Evolutionary conservation across 2,888 invertebrate genomes (phyloP), one percentile per base, ranked within the genome.

Genomic region (Stenurella melanura): DNA sequence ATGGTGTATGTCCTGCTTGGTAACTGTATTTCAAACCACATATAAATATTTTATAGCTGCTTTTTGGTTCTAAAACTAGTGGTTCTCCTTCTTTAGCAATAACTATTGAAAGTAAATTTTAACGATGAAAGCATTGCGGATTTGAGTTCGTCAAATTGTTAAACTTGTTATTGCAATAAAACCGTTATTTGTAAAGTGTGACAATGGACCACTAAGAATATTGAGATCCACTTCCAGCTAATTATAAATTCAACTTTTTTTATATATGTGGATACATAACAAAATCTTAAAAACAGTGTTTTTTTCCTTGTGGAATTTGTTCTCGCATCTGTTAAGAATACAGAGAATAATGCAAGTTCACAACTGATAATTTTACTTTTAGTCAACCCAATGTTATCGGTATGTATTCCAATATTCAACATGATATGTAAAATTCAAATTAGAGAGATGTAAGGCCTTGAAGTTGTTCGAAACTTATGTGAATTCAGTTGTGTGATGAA

Each of bases 141-240:
- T 42, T 42, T 12, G 12, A 1, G 1, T 50, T 50, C n/a, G 50
- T n/a, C n/a, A 7, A 50, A 1, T 50, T 5, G 15, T 50, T n/a
- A 50, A 50, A 50, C 9, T 38, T 38, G 12, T 42, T 15, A 42
- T 12, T 3, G 15, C 38, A 38, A 11, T 12, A 50, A 15, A 50
- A n/a, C n/a, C 50, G 50, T 50, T 50, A 50, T 50, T n/a, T n/a
- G 50, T 50, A 50, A 34, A 50, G n/a, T n/a, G 42, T 42, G 42
- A 7, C 3, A 42, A 42, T 11, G 42, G 42, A 9, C 12, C 12
- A 42, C 42, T 15, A 42, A 42, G 15, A 50, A 15, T 17, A 50
- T 17, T 1, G 6, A 50, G 1, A 50, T 50, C 5, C 15, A n/a
- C 15, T 50, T 50, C 0, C n/a, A 50, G 4, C n/a, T 50, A n/a